Evolutionary conservation across 1,140 invertebrate genomes (phyloP), one percentile per base, ranked within the genome.

Genomic region (Triops cancriformis): DNA sequence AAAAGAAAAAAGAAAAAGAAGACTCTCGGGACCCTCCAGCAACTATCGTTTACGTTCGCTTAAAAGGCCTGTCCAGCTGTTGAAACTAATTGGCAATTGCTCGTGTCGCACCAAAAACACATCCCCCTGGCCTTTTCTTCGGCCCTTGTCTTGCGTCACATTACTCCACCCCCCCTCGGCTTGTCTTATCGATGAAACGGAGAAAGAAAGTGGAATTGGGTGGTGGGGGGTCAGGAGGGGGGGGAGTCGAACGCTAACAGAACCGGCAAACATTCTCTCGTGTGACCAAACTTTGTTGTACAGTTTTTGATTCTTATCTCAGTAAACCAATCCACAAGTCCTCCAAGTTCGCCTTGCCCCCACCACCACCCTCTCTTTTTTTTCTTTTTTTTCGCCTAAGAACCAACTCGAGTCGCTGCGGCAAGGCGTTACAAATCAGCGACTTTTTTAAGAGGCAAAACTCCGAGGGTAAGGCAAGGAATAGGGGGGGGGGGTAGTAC

Each of bases 71-170:
- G 51, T 64, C 51, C 51, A 64, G 51, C 51, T 64, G 51, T 64
- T 64, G 51, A 64, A 64, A 64, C n/a, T 64, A 64, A 64, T 64
- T 64, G 51, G 18, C 51, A 64, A 64, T 64, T 64, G 51, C 51
- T 64, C 23, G 18, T 23, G 51, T 64, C 51, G 23, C n/a, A 0
- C 51, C 23, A 18, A 23, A 64, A 64, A 23, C 51, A 64, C 51
- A 10, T 14, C 2, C 23, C 7, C 31, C 7, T 37, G 31, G 31
- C 31, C 31, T 37, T 37, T 37, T 37, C 31, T 37, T 37, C n/a
- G n/a, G 31, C 7, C 7, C 31, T 2, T 37, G 31, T 7, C 31
- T 37, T 37, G 31, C 31, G 7, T 2, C 31, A 37, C 31, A 37
- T 4, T 4, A 37, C n/a, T n/a, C 51, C 14, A n/a, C 51, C 51